Percentiles rank a stretch among this genome's conserved stretches.
Evolutionary conservation across 2,113 vertebrate genomes (phyloP).

Genomic region (Podilymbus podiceps): DNA sequence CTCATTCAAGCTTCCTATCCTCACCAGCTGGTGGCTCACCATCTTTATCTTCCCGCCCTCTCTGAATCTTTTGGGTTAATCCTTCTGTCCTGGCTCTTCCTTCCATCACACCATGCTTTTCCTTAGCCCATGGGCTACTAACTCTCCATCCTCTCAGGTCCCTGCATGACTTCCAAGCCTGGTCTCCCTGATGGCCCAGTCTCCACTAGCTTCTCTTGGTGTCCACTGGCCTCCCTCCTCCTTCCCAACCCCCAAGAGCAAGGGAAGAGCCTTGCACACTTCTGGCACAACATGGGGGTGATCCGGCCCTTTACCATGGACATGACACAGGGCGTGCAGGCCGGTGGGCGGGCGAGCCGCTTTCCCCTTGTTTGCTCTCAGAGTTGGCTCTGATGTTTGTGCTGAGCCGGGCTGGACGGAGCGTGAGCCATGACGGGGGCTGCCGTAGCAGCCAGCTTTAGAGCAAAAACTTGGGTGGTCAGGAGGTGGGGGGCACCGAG

Average conservation of each 20-base stretch:
- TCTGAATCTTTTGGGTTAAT: not conserved
- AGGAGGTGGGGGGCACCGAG: too few relatives aligned
- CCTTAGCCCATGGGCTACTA: not conserved
- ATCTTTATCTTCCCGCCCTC: rapidly evolving
- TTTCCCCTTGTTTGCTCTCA: rapidly evolving
- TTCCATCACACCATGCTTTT: not conserved
- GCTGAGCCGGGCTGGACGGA: not conserved
- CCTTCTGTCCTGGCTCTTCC: not conserved
- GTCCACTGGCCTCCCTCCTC: not conserved
- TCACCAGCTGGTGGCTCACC: not conserved
- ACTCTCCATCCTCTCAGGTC: not conserved
- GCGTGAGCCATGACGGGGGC: not conserved
- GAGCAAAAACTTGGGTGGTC: too few relatives aligned
- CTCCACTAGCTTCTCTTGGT: rapidly evolving
- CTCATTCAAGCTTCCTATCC: not conserved
- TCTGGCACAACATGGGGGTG: too few relatives aligned
- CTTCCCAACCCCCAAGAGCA: rapidly evolving
- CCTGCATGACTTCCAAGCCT: not conserved
- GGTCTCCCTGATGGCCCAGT: not conserved
- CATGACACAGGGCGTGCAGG: rapidly evolving
- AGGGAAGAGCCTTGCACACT: not conserved
- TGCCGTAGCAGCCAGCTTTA: not conserved
- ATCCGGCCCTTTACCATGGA: not conserved
- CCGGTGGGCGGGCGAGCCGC: not conserved
- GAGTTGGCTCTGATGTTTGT: not conserved